A percentile compares a stretch with the other conserved stretches of the same genome.
Conservation (phyloP, 2,888 invertebrate species). For the Trypoxylon attenuatum region DNA sequence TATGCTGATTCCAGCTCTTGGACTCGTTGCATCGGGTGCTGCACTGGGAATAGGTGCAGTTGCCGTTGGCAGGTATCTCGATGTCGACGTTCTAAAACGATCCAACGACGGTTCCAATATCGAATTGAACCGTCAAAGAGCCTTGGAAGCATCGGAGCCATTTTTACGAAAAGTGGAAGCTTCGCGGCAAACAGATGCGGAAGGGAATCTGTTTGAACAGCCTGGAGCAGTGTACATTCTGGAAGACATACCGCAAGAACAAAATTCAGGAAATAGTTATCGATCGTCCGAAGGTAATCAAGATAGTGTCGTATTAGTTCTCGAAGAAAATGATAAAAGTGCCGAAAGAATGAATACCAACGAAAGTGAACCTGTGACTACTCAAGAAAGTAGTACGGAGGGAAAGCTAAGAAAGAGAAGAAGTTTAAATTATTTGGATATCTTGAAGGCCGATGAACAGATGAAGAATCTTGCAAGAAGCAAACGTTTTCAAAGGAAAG, state of each 20-base stretch:
- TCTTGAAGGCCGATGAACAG: constrained; percentile 39
- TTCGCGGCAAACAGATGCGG: neutral
- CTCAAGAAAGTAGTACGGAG: constrained; percentile 11
- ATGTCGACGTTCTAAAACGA: constrained; percentile 79
- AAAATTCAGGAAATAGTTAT: neutral
- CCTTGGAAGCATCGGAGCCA: constrained; percentile 62
- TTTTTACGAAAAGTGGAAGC: neutral
- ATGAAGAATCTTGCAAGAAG: constrained; percentile 28
- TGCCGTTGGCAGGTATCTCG: constrained; percentile 84
- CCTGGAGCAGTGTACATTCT: constrained; percentile 30
- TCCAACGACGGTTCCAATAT: constrained; percentile 74
- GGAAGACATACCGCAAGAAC: constrained; percentile 13
- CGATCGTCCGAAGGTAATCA: neutral
- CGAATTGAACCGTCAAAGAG: constrained; percentile 79
- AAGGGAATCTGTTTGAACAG: neutral
- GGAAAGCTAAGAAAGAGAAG: constrained; percentile 50
- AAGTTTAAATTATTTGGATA: constrained; percentile 46
- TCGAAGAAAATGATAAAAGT: constrained; percentile 37
- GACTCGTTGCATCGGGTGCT: constrained; percentile 88
- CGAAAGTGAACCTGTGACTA: constrained; percentile 19
- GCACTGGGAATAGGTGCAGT: constrained; percentile 88
- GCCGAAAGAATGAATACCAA: constrained; percentile 28
- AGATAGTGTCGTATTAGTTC: constrained; percentile 39
- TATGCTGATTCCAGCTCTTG: constrained; percentile 83
- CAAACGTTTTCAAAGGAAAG: constrained; percentile 61